Base-by-base conservation (phyloP, 2,888 invertebrate genomes). In the Nomada goodeniana region DNA sequence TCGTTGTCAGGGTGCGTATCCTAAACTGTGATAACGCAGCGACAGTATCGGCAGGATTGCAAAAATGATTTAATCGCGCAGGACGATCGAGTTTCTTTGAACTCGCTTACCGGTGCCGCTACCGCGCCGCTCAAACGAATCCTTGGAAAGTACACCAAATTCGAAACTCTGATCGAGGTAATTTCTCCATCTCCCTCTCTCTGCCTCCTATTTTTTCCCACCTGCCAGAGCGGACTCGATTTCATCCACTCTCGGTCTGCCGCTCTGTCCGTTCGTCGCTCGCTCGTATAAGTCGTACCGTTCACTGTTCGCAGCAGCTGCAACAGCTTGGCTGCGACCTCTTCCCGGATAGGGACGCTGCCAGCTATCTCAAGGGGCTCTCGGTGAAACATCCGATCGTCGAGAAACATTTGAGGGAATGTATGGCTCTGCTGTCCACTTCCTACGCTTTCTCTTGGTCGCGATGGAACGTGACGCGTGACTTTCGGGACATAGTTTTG, bases 391-490 rank as follows among this genome's bases (percentile, higher is more conserved):
- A 97, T 88, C 96, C 96, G 94, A 95, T 96, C 0, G 95, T 96
- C 91, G 97, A 97, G 92, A 95, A 96, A 82, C 97, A 98, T 93
- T 94, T 96, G 60, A 97, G 97, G 91, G 96, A 96, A 82, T 96
- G 97, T 85, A 97, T 98, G 96, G 97, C 97, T 0, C 95, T 96
- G 53, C 93, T 97, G 18, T 95, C 96, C 13, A 94, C 96, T 1
- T 95, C 96, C 15, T 97, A 97, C 91, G 96, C 96, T 92, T 98
- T 98, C 89, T 96, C 97, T 42, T 98, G 97, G 97, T 97, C 97
- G 76, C 95, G 96, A 92, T 97, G 96, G 96, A 96, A 96, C 89
- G 93, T 95, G 0, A 91, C 95, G 67, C 95, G 95, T 0, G 95
- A 86, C 18, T 89, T 89, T 2, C 86, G 93, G 29, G 91, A 95